Evolutionary conservation across 2,888 invertebrate genomes (phyloP).

Genomic region (Scaptodrosophila latifasciaeformis): DNA sequence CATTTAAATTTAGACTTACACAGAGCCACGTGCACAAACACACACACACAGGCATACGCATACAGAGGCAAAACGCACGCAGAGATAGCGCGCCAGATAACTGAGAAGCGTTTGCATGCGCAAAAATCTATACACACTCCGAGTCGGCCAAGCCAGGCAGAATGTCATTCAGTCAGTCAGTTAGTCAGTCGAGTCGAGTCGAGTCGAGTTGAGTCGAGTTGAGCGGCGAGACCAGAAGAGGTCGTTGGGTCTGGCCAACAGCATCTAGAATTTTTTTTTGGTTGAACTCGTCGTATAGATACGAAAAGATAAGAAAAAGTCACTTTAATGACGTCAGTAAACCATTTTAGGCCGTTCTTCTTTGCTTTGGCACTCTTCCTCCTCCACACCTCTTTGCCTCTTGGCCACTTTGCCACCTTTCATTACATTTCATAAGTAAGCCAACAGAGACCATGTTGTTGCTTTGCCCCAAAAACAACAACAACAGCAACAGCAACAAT

Average conservation of each 20-base stretch:
- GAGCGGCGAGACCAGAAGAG: too few species aligned
- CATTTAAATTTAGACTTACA: constrained; percentile 58
- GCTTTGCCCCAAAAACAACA: constrained; percentile 14
- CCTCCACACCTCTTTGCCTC: neutral
- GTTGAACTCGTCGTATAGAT: too few species aligned
- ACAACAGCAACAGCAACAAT: constrained; percentile 46
- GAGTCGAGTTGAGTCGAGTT: too few species aligned
- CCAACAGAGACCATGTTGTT: constrained; percentile 24
- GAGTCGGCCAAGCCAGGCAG: neutral
- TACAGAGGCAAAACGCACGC: constrained; percentile 20
- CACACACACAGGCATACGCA: neutral
- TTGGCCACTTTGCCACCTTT: too few species aligned
- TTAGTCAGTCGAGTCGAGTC: too few species aligned
- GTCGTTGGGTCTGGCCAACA: neutral
- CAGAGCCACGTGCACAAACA: constrained; percentile 1
- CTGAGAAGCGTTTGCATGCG: constrained; percentile 26
- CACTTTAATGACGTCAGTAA: constrained; percentile 66
- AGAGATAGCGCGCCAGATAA: constrained; percentile 16
- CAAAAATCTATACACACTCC: constrained; percentile 2
- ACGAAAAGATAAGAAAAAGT: constrained; percentile 64
- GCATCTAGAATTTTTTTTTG: constrained; percentile 43
- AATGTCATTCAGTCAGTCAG: constrained; percentile 27
- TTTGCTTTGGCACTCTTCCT: neutral
- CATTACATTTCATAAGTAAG: too few species aligned
- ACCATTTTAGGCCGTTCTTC: constrained; percentile 57